Evolutionary conservation across 1,140 invertebrate genomes (phyloP).

Genomic region (Rhyacophila brunnea): DNA sequence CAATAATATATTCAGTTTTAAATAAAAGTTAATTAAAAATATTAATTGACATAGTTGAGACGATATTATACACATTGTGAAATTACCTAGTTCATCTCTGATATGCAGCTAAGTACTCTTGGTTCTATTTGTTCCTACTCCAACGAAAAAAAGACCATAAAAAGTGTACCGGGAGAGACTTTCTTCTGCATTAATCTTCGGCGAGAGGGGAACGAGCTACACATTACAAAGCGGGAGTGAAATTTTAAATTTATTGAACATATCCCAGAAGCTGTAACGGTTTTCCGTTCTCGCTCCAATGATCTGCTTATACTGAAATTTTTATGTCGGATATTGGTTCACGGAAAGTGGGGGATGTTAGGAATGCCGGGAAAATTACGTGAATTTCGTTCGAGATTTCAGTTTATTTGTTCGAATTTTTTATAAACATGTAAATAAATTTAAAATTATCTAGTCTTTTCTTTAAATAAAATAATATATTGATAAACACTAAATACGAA

Average conservation of each 20-base stretch:
- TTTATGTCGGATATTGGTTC: constrained; percentile 24
- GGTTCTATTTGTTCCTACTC: background rate
- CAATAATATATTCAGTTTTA: too few relatives aligned
- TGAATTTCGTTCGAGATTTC: too few relatives aligned
- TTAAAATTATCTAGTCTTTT: too few relatives aligned
- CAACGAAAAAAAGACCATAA: constrained; percentile 1
- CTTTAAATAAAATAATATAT: too few relatives aligned
- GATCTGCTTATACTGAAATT: constrained; percentile 23
- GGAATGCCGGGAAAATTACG: background rate
- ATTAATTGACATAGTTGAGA: too few relatives aligned
- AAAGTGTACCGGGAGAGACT: constrained; percentile 1
- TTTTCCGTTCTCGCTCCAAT: constrained; percentile 18
- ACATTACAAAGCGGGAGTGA: constrained; percentile 3
- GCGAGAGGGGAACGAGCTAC: background rate
- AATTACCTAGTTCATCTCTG: too few relatives aligned
- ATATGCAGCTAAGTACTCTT: background rate
- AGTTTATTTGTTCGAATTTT: too few relatives aligned
- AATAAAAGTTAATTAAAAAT: too few relatives aligned
- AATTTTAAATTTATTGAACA: constrained; percentile 30
- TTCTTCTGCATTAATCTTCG: constrained; percentile 17
- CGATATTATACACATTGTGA: background rate
- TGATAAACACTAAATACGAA: too few relatives aligned
- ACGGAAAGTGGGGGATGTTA: background rate
- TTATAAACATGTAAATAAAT: too few relatives aligned
- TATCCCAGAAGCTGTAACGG: constrained; percentile 20